A percentile compares a stretch with the other conserved stretches of the same genome.
Conservation (phyloP, 2,888 invertebrate species). For the Scaeva pyrastri region DNA sequence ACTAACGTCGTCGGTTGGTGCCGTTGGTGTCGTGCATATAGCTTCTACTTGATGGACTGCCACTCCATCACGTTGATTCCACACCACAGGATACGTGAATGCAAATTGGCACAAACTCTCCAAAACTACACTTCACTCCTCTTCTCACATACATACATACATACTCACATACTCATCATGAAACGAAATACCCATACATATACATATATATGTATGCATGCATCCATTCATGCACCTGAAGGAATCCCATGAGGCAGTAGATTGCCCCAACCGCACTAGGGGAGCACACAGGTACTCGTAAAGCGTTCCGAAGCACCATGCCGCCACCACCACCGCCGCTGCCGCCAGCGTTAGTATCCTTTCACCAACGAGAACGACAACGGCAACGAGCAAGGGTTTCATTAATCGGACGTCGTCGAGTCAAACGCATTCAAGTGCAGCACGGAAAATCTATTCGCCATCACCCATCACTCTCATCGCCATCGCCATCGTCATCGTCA, state of each 20-base stretch:
- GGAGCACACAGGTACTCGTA: constrained; percentile 19
- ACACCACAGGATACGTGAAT: constrained; percentile 72
- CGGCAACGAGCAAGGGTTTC: constrained; percentile 59
- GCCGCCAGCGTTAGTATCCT: constrained; percentile 37
- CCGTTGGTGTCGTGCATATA: constrained; percentile 24
- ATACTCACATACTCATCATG: not conserved
- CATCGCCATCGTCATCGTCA: not conserved
- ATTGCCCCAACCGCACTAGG: constrained; percentile 41
- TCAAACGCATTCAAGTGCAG: constrained; percentile 70
- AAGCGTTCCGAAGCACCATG: constrained; percentile 1
- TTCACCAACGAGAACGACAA: too few species aligned
- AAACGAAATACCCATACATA: not conserved
- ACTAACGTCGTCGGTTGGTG: constrained; percentile 38
- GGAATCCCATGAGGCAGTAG: constrained; percentile 50
- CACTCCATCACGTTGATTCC: constrained; percentile 73
- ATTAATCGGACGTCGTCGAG: constrained; percentile 74
- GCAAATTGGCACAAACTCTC: constrained; percentile 72
- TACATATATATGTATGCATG: too few species aligned
- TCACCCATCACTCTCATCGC: constrained; percentile 16
- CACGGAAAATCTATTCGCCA: constrained; percentile 67
- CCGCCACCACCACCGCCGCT: not conserved
- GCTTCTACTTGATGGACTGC: constrained; percentile 69
- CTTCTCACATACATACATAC: not conserved
- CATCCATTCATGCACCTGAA: constrained; percentile 40
- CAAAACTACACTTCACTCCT: constrained; percentile 28